Evolutionary conservation across 2,888 invertebrate genomes (phyloP), one percentile per base, ranked within the genome.

Genomic region (Philereme transversata): DNA sequence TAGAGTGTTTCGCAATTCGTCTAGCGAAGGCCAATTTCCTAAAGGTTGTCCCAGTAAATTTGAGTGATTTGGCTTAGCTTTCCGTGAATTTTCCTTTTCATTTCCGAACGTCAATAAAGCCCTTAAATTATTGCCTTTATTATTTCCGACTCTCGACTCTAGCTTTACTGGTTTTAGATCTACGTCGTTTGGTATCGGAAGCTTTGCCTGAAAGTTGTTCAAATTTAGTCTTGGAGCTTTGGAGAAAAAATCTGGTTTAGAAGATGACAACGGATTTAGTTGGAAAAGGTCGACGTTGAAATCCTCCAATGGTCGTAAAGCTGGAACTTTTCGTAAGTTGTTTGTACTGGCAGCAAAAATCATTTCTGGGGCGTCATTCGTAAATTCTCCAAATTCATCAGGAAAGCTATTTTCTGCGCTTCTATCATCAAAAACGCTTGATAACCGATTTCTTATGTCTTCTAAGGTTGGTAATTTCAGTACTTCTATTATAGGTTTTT

Each of bases 201-300:
- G 58, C 69, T 78, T 83, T n/a, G 80, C 69, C 65, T 74, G 82
- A 57, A 75, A 82, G 3, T 79, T 76, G 56, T 81, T 79, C 44
- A 85, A 70, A 62, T 77, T 78, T 35, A 77, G 55, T 50, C 65
- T 73, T 11, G 78, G 78, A 4, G 76, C 33, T 54, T 68, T 71
- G 4, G 72, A 46, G 5, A 69, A 43, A 5, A 65, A 33, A 59
- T 64, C 55, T 35, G 66, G n/a, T 35, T 68, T 57, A 33, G 50
- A 33, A 22, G 64, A 52, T 9, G 65, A 57, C 6, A 72, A 49
- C 8, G 80, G 82, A 10, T 74, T 81, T 6, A 80, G 58, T 34
- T 78, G 76, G 11, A 84, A 75, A 53, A 80, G 67, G 61, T 84
- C 76, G 5, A 81, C 73, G 64, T 81, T 75, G 0, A 81, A 59